These are phyloP conservation scores for Ctenosaura bakeri DNA, from an alignment of 2,797 vertebrate species.

Conservation along the genomic window DNA sequence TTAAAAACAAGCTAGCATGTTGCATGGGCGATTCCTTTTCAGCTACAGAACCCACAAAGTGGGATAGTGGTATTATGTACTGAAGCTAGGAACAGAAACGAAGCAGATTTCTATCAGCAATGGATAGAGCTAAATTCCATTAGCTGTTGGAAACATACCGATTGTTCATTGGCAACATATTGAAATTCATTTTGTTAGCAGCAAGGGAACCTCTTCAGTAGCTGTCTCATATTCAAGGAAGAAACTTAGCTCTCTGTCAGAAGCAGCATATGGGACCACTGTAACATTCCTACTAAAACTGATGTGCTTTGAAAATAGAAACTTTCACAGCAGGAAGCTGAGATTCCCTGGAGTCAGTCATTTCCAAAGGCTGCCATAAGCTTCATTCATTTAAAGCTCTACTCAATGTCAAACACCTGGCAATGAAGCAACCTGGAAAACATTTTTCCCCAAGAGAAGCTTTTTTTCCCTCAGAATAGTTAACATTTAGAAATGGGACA, in stretches of 20 bases:
- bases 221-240: slow-evolving; percentile 77
- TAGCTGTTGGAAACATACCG: slow-evolving; percentile 70
- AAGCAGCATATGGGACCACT: slow-evolving; percentile 84
- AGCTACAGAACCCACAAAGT: slow-evolving; percentile 69
- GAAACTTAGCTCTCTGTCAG: slow-evolving; percentile 81
- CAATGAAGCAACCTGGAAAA: slow-evolving; percentile 85
- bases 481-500: slow-evolving; percentile 82
- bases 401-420: slow-evolving; percentile 91
- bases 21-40: slow-evolving; percentile 68
- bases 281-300: slow-evolving; percentile 85
- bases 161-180: slow-evolving; percentile 76
- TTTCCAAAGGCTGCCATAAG: slow-evolving; percentile 88
- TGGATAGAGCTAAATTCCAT: slow-evolving; percentile 74
- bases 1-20: slow-evolving; percentile 73
- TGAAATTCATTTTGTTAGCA: slow-evolving; percentile 82
- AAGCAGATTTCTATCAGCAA: slow-evolving; percentile 79
- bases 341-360: slow-evolving; percentile 84
- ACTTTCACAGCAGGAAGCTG: slow-evolving; percentile 89
- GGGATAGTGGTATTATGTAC: slow-evolving; percentile 61
- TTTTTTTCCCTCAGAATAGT: slow-evolving; percentile 78
- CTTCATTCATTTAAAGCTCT: slow-evolving; percentile 88
- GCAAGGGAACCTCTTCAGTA: slow-evolving; percentile 79
- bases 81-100: slow-evolving; percentile 74
- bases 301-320: slow-evolving; percentile 91
- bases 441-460: slow-evolving; percentile 80